Base-by-base conservation (phyloP, 2,888 invertebrate species). In the Megalurothrips usitatus region DNA sequence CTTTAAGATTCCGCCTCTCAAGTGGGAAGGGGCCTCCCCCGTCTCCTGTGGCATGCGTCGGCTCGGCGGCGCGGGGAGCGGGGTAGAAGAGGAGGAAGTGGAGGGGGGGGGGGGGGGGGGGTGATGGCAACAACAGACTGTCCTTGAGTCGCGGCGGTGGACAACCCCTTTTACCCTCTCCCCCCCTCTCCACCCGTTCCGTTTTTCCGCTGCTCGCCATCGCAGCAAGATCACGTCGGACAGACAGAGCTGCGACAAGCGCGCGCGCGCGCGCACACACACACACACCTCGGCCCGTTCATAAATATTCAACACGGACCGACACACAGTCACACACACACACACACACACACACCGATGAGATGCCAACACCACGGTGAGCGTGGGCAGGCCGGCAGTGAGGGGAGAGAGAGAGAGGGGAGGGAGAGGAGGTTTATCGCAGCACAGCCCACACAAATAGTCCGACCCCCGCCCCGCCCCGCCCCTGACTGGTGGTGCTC, bases 301-400 rank as follows among this genome's bases (percentile, higher is more conserved):
- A 75, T 75, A 75, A 23, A 75, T 75, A 75, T 75, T 75, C 68
- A 75, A 75, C 68, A 75, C 23, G 68, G 68, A 23, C 68, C 4
- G 68, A 12, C 68, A 23, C 23, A 19, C 58, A 58, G 14, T 17
- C 58, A 58, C 14, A 19, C 52, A 9, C 14, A 19, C 52, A 52
- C 14, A 19, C n/a, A n/a, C n/a, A n/a, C n/a, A 19, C 52, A 52
- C 14, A 6, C 58, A 58, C 58, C 58, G 58, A 58, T 58, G 58
- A 17, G 58, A 58, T 58, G 58, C 58, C 17, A 58, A 19, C 58
- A 58, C 58, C 14, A n/a, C n/a, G n/a, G 58, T 19, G 34, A 43
- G 58, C 58, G 58, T 58, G 58, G 58, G 58, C 58, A 12, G 58
- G 19, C 58, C 52, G 14, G 14, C 14, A 19, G 52, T 3, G 6